These are phyloP conservation scores for Elmis aenea DNA, from an alignment of 2,888 invertebrate species.

Conservation along the genomic window DNA sequence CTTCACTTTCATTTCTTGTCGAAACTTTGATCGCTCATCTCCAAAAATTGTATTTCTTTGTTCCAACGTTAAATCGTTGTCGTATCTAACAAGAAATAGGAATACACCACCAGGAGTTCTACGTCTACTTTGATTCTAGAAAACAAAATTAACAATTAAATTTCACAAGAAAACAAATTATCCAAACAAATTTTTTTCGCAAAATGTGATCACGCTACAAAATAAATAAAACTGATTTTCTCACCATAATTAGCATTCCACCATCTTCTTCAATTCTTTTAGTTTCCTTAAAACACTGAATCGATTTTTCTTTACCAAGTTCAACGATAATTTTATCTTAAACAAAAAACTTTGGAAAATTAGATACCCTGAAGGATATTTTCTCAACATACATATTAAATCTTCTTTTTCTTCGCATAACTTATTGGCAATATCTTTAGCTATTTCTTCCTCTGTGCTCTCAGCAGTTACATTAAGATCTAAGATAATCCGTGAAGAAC, in stretches of 20 bases:
- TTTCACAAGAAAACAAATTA: too few relatives aligned
- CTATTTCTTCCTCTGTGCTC: constrained; percentile 56
- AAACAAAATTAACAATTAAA: constrained; percentile 19
- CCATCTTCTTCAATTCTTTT: constrained; percentile 76
- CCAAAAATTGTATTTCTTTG: constrained; percentile 64
- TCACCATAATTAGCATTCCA: constrained; percentile 76
- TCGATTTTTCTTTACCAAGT: constrained; percentile 67
- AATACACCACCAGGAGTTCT: constrained; percentile 85
- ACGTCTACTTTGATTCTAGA: constrained; percentile 69
- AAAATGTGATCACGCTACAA: background rate
- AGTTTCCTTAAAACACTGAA: constrained; percentile 74
- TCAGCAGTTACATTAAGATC: constrained; percentile 54
- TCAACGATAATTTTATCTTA: constrained; percentile 67
- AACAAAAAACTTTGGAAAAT: too few relatives aligned
- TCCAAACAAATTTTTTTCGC: too few relatives aligned
- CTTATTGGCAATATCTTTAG: constrained; percentile 67
- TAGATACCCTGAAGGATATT: too few relatives aligned
- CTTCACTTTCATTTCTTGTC: constrained; percentile 53
- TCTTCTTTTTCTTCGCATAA: constrained; percentile 69
- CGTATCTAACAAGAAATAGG: constrained; percentile 72
- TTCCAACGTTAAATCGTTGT: constrained; percentile 60
- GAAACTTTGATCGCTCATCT: constrained; percentile 57
- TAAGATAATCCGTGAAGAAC: constrained; percentile 53
- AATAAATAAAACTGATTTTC: background rate
- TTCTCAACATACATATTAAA: constrained; percentile 63